Percentiles rank a stretch among this genome's conserved stretches.
Conservation (phyloP, 2,113 vertebrate genomes). For the Neodon shergylaensis region DNA sequence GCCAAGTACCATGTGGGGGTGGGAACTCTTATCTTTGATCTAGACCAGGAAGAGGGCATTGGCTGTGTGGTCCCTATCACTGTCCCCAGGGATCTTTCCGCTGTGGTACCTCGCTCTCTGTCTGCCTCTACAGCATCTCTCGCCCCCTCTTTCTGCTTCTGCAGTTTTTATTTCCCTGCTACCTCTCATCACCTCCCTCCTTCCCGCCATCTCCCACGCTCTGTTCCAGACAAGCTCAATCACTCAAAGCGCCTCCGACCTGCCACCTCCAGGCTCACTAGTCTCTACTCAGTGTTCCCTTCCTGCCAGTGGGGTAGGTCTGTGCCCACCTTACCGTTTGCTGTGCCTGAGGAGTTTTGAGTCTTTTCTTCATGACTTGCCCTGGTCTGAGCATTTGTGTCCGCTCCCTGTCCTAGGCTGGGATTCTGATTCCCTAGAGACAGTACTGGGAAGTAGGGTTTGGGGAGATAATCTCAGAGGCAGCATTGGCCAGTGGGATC, state of each 20-base stretch:
- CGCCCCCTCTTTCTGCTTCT: not conserved
- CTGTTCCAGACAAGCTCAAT: not conserved
- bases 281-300: not conserved
- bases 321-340: not conserved
- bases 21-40: not conserved
- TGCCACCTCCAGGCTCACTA: not conserved
- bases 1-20: not conserved
- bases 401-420: too few species aligned
- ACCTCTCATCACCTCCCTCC: not conserved
- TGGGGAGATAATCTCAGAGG: not conserved
- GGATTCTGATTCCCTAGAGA: not conserved
- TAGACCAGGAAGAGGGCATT: not conserved
- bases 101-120: not conserved
- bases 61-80: not conserved
- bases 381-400: not conserved
- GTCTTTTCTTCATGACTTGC: not conserved
- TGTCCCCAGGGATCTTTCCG: not conserved
- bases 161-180: not conserved
- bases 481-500: not conserved
- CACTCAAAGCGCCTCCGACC: not conserved
- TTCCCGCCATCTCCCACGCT: not conserved
- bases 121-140: not conserved
- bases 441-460: not conserved
- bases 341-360: not conserved
- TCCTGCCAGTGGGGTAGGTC: not conserved